Evolutionary conservation across 2,888 invertebrate genomes (phyloP), one percentile per base, ranked within the genome.

Genomic region (Aphrophora alni): DNA sequence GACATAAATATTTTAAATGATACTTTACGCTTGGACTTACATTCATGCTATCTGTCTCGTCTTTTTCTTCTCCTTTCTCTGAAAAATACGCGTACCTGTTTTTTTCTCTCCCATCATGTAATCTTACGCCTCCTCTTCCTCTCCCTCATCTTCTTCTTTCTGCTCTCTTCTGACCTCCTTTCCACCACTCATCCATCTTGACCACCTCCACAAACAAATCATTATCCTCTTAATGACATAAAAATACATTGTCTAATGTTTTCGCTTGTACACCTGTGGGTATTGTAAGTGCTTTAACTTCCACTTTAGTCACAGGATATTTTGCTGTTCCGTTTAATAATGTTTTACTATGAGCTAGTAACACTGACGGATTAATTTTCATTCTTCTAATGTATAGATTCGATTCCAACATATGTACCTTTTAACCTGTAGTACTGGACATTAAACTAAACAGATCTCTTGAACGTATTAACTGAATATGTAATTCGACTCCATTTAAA

Each of bases 211-310:
- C n/a, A n/a, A n/a, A n/a, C n/a, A n/a, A n/a, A n/a, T n/a, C n/a
- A n/a, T n/a, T n/a, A n/a, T n/a, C n/a, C n/a, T n/a, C n/a, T n/a
- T n/a, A n/a, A n/a, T 38, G 0, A 86, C 86, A 2, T 84, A 51
- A 78, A 86, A 86, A 33, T 10, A 87, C 59, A 75, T 87, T 87
- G 73, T 87, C 87, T 28, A 76, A 28, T 75, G 75, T 75, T 76
- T 68, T 33, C 33, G 5, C 33, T 33, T 33, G 33, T 33, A 33
- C 33, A 33, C 33, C 33, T 33, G 33, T 33, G 10, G 84, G 82
- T 25, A 86, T 83, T 8, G 86, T 84, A 14, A 84, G 74, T 0
- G 84, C 76, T 80, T 85, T 86, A 1, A 84, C 82, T 59, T 85
- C 85, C 0, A 84, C 84, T 5, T 83, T 26, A 10, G 84, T 84